Conservation (phyloP, 2,113 vertebrate species). For the Thalassoma bifasciatum region DNA sequence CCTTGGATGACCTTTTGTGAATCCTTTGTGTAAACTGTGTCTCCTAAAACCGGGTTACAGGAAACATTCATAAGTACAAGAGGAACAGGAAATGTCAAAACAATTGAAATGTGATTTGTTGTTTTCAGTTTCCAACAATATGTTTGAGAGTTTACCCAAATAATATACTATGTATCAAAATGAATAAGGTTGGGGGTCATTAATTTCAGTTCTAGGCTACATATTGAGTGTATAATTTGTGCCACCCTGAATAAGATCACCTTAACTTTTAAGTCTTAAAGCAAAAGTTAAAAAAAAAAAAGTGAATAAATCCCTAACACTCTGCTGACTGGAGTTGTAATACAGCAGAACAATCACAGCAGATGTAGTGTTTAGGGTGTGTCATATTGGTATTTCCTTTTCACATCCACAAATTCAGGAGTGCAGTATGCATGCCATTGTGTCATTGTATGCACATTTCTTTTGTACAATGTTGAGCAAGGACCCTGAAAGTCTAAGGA, state of each 20-base stretch:
- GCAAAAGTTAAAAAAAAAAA: too few species aligned
- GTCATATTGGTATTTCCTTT: neutral
- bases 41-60: neutral
- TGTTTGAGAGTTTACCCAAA: neutral
- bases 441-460: neutral
- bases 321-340: too few species aligned
- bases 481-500: neutral
- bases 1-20: conserved; percentile 5
- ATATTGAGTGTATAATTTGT: neutral
- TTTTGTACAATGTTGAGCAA: too few species aligned
- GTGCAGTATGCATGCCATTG: too few species aligned
- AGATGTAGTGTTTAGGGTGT: too few species aligned
- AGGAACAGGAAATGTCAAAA: conserved; percentile 28
- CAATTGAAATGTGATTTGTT: neutral
- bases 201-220: neutral
- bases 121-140: neutral
- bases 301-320: too few species aligned
- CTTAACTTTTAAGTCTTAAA: neutral
- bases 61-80: neutral
- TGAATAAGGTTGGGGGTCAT: neutral
- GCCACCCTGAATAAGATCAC: neutral
- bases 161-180: neutral
- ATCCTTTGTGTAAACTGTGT: neutral
- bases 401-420: neutral
- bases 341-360: too few species aligned